Evolutionary conservation across 2,797 vertebrate species (phyloP).

Genomic region (Tangara arthus): DNA sequence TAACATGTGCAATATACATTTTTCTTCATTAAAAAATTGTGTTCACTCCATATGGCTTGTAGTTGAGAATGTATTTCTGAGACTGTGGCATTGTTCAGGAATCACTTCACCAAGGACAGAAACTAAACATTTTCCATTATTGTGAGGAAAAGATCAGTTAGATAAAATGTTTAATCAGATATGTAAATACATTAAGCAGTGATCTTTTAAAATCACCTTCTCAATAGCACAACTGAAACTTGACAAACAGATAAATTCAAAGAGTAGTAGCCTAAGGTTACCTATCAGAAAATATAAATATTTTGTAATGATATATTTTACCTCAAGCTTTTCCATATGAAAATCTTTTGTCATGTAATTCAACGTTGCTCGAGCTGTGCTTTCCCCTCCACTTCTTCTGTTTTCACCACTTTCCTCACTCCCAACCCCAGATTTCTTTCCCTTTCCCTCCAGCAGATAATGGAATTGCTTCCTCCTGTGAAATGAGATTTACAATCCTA

Average conservation of each 20-base stretch:
- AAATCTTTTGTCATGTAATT: slow-evolving; percentile 87
- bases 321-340: slow-evolving; percentile 87
- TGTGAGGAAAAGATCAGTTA: background rate
- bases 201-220: background rate
- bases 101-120: background rate
- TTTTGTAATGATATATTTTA: slow-evolving; percentile 30
- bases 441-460: slow-evolving; percentile 88
- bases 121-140: background rate
- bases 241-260: background rate
- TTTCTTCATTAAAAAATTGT: background rate
- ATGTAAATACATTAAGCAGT: background rate
- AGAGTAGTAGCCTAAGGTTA: background rate
- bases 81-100: background rate
- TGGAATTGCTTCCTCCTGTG: slow-evolving; percentile 89
- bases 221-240: background rate
- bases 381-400: slow-evolving; percentile 84
- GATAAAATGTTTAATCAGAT: background rate
- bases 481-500: slow-evolving; percentile 16
- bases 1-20: background rate
- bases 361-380: slow-evolving; percentile 82
- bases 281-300: background rate
- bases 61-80: background rate
- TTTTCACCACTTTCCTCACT: slow-evolving; percentile 85
- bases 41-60: background rate
- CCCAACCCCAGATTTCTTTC: slow-evolving; percentile 81